Evolutionary conservation across 2,888 invertebrate species (phyloP), one percentile per base, ranked within the genome.

Genomic region (Melanotus villosus): DNA sequence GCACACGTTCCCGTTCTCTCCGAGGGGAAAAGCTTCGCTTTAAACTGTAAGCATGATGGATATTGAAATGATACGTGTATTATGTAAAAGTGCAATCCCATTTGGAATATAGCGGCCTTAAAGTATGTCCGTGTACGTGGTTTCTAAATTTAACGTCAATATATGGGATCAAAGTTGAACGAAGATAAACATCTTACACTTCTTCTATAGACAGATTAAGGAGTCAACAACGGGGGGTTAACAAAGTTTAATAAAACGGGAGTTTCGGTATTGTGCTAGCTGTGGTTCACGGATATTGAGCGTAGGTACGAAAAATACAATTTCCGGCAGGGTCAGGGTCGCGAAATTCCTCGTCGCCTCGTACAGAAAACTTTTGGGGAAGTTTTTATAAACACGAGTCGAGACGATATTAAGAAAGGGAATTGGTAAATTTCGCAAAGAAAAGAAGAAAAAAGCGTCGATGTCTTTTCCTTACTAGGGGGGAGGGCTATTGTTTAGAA

Each of bases 11-110:
- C 23, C 14, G 56, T 60, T 54, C 66, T 32, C 26, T 41, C 60
- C 19, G 23, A 65, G 56, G 23, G 67, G 56, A 64, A 45, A 50
- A 65, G 59, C 38, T 63, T 65, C 65, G 60, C 58, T 71, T 65
- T 71, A 68, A 57, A 57, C 60, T 60, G 47, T 50, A 59, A 43
- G 19, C 56, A 68, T 68, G 68, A 71, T 71, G 68, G 71, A 68
- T 71, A 68, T 71, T 71, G 71, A 71, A 68, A 68, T 71, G 71
- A 68, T 68, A 65, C 68, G 68, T 65, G 71, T 67, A 68, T 65
- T 62, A 34, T 65, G 57, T 47, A 47, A 45, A 30, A 34, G 52
- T 32, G 26, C 26, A 26, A 26, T 7, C 12, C 52, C 32, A 16
- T 32, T 32, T 32, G 30, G 52, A 52, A 52, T 52, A 32, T 19